phyloP scores from a whole-genome alignment of 2,888 invertebrate genomes.

The Drosophila ustulata region DNA sequence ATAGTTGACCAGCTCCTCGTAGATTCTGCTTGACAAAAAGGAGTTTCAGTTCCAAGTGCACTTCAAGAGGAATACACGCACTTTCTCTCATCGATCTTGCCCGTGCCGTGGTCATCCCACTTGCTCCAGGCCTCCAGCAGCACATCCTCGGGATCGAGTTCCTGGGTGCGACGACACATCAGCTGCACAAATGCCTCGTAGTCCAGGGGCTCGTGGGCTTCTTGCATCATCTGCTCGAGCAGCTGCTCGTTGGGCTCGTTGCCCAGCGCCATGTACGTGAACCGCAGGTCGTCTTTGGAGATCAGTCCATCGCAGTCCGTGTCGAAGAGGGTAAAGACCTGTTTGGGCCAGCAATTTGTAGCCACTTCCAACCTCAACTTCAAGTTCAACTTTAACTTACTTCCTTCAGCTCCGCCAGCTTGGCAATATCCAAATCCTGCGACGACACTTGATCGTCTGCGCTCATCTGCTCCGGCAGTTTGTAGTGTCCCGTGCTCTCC shows the following conservation, averaged over 20 bases:
- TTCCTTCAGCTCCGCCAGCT: slow-evolving; percentile 88
- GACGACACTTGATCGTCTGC: slow-evolving; percentile 85
- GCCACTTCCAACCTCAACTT: background rate
- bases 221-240: slow-evolving; percentile 88
- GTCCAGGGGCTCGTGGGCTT: slow-evolving; percentile 87
- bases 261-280: slow-evolving; percentile 88
- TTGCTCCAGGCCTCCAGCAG: slow-evolving; percentile 88
- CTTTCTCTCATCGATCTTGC: slow-evolving; percentile 88
- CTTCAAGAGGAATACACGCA: slow-evolving; percentile 71
- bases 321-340: slow-evolving; percentile 89
- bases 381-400: slow-evolving; percentile 79
- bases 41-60: background rate
- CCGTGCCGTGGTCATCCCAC: slow-evolving; percentile 88
- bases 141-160: slow-evolving; percentile 88
- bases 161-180: slow-evolving; percentile 87
- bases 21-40: slow-evolving; percentile 85
- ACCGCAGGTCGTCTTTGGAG: slow-evolving; percentile 88
- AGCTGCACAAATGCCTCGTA: slow-evolving; percentile 88
- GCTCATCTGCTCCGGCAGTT: slow-evolving; percentile 80
- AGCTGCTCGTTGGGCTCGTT: slow-evolving; percentile 87
- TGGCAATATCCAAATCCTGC: slow-evolving; percentile 87
- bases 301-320: slow-evolving; percentile 89
- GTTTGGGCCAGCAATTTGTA: slow-evolving; percentile 11
- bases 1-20: slow-evolving; percentile 88
- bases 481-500: slow-evolving; percentile 81